Evolutionary conservation across 2,888 invertebrate species (phyloP), one percentile per base, ranked within the genome.

Genomic region (Camponotus fellah): DNA sequence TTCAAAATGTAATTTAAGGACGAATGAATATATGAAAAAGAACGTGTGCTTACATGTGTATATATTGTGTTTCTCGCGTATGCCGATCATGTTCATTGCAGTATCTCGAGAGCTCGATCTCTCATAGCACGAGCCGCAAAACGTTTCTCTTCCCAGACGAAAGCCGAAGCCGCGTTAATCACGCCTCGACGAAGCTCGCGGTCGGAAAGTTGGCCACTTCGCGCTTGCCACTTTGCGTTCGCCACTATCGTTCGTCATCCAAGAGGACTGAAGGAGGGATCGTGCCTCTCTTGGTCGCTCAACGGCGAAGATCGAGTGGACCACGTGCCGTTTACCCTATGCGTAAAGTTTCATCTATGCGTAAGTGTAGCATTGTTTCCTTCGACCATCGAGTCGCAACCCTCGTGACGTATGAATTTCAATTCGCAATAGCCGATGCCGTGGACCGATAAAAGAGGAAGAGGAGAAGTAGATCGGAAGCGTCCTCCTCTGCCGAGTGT

Each of bases 281-380:
- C 43, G 66, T 37, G 72, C 62, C 40, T 62, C 65, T 84, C 58
- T 53, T 64, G 66, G 14, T 64, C 34, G 62, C 34, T 49, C 49
- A 49, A 64, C 53, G 62, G 72, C 49, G 82, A 85, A 79, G 82
- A 86, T 87, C n/a, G 71, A 86, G 80, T 58, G 72, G 68, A 68
- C 69, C 58, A 17, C 83, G 66, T 65, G 74, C 86, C 85, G 81
- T 88, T 89, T 86, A 65, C 58, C n/a, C 60, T 74, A 64, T 34
- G 26, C 58, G 84, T 88, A 84, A 53, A 53, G 53, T 87, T 89
- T 56, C 83, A 74, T 65, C 56, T 26, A 26, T 26, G 69, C 56
- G 62, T 82, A 82, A 89, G 89, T 89, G 89, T 86, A 85, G 85
- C 87, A 88, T 90, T 90, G 91, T 90, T 91, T 89, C 85, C 66